These are phyloP conservation scores for Coendou prehensilis DNA, from an alignment of 2,797 vertebrate genomes.

Conservation along the genomic window DNA sequence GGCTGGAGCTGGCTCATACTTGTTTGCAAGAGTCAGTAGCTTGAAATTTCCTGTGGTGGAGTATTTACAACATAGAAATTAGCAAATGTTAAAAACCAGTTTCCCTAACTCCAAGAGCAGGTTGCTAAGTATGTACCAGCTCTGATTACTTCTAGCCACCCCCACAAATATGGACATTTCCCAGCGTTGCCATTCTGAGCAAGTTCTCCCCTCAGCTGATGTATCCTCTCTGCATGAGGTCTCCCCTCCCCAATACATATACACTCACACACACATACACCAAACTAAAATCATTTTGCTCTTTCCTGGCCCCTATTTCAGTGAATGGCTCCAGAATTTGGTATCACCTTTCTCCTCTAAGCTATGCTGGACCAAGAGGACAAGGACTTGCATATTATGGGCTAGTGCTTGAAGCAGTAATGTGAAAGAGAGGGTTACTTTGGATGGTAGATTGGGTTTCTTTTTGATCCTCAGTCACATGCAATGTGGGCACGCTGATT, in stretches of 20 bases:
- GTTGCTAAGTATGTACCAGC: background rate
- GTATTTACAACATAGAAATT: background rate
- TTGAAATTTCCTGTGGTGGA: background rate
- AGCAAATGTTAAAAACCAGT: slow-evolving; percentile 1
- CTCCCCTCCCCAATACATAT: too few species aligned
- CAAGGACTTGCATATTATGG: background rate
- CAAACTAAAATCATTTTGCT: background rate
- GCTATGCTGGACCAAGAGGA: background rate
- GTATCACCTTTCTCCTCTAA: background rate
- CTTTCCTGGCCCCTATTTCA: background rate
- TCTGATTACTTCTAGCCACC: background rate
- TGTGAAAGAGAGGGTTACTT: background rate
- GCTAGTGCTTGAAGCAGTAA: background rate
- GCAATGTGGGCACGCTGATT: background rate
- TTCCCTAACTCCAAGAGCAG: background rate
- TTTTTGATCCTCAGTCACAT: background rate
- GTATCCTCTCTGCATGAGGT: background rate
- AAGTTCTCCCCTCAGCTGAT: background rate
- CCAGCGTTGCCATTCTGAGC: background rate
- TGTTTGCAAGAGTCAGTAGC: background rate
- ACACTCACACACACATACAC: background rate
- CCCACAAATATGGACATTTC: background rate
- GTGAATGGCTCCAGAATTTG: background rate
- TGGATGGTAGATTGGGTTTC: background rate
- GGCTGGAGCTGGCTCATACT: background rate